A percentile compares a stretch with the other conserved stretches of the same genome.
These are phyloP conservation scores for Epistrophella euchroma DNA, from an alignment of 2,888 invertebrate species.

Conservation along the genomic window DNA sequence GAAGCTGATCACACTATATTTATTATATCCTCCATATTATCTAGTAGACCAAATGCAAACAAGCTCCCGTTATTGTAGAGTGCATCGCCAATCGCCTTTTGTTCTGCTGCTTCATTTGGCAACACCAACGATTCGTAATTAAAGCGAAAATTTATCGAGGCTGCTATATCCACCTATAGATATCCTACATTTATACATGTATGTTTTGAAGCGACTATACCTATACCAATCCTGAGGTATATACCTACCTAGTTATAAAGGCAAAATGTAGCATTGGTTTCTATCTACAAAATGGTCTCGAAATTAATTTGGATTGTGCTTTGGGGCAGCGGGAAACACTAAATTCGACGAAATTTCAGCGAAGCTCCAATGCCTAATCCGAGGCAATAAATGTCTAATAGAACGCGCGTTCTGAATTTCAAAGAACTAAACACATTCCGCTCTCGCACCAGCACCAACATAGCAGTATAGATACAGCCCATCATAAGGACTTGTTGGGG, in stretches of 20 bases:
- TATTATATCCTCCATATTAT: not conserved
- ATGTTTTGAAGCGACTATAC: not conserved
- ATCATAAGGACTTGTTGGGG: slow-evolving; percentile 4
- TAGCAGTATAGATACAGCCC: not conserved
- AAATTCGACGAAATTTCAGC: slow-evolving; percentile 52
- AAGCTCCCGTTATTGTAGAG: slow-evolving; percentile 50
- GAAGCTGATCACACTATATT: slow-evolving; percentile 22
- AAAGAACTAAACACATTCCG: slow-evolving; percentile 52
- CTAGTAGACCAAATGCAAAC: slow-evolving; percentile 55
- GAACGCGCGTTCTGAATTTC: slow-evolving; percentile 65
- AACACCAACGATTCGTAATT: slow-evolving; percentile 73
- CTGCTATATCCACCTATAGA: not conserved
- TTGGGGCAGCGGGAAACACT: slow-evolving; percentile 48
- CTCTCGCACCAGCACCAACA: no score
- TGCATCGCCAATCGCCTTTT: slow-evolving; percentile 69
- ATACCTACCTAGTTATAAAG: not conserved
- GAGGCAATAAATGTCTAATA: slow-evolving; percentile 72
- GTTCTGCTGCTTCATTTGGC: slow-evolving; percentile 72
- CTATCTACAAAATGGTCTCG: slow-evolving; percentile 54
- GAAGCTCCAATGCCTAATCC: slow-evolving; percentile 63
- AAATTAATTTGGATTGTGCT: slow-evolving; percentile 75
- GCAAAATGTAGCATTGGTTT: slow-evolving; percentile 1
- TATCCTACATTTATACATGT: not conserved
- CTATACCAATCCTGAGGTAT: not conserved
- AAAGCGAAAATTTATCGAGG: slow-evolving; percentile 72